These are phyloP conservation scores for Ammodytes marinus DNA, from an alignment of 2,113 vertebrate species.

Conservation along the genomic window DNA sequence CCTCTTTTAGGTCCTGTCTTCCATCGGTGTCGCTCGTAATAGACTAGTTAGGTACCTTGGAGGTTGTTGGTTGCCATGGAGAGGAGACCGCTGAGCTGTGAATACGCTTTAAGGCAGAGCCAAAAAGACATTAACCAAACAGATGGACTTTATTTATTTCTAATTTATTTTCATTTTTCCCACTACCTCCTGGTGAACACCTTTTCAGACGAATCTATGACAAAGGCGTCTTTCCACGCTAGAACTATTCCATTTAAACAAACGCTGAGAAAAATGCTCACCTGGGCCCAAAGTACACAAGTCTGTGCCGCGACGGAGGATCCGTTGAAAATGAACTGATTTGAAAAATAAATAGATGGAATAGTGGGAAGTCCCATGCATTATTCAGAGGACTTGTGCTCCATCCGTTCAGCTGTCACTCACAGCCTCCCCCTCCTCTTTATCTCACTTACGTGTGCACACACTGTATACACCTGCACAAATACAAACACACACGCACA, in stretches of 20 bases:
- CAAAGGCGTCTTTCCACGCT: constrained; percentile 36
- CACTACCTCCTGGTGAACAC: constrained; percentile 68
- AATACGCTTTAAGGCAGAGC: constrained; percentile 67
- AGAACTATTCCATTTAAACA: constrained; percentile 46
- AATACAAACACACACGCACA: constrained; percentile 18
- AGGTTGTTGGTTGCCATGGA: constrained; percentile 50
- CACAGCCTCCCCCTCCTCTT: constrained; percentile 55
- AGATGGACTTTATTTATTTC: constrained; percentile 36
- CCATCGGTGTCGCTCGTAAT: constrained; percentile 48
- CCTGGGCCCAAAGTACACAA: constrained; percentile 29
- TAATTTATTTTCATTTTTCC: constrained; percentile 29
- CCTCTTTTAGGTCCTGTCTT: constrained; percentile 66
- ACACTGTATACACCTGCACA: constrained; percentile 9
- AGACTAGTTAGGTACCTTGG: constrained; percentile 53
- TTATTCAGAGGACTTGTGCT: constrained; percentile 51
- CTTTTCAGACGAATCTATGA: constrained; percentile 51
- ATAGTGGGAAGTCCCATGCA: constrained; percentile 19
- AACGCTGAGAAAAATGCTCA: constrained; percentile 40
- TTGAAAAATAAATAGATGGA: constrained; percentile 45
- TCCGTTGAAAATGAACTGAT: constrained; percentile 9
- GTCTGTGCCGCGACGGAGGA: constrained; percentile 24
- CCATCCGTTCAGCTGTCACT: constrained; percentile 50
- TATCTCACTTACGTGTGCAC: constrained; percentile 25
- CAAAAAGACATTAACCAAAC: constrained; percentile 58
- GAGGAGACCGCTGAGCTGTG: constrained; percentile 77